Evolutionary conservation across 2,888 invertebrate species (phyloP).

Genomic region (Idaea biselata): DNA sequence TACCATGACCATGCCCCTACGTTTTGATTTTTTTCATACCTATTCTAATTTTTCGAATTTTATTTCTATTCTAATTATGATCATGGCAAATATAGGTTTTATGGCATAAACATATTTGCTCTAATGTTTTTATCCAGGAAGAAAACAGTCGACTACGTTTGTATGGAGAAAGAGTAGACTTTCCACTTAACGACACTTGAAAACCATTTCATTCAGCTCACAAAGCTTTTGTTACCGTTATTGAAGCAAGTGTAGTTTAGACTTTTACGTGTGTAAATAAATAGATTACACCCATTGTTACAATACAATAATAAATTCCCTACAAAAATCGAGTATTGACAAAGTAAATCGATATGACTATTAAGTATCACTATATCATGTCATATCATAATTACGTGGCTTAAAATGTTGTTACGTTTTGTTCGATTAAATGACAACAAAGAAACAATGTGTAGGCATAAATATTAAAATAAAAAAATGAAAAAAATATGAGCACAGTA

Average conservation of each 20-base stretch:
- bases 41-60: too few relatives aligned
- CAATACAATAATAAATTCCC: too few relatives aligned
- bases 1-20: too few relatives aligned
- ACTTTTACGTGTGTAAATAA: background rate
- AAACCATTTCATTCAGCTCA: background rate
- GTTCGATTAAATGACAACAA: background rate
- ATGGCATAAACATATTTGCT: too few relatives aligned
- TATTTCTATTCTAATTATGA: too few relatives aligned
- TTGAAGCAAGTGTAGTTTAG: background rate
- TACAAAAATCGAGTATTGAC: background rate
- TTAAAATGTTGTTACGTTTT: background rate
- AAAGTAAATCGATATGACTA: background rate
- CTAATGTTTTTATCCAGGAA: too few relatives aligned
- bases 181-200: slow-evolving; percentile 8
- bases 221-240: background rate
- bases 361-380: background rate
- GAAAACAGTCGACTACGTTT: too few relatives aligned
- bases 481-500: background rate
- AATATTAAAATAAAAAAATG: background rate
- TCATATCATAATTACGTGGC: background rate
- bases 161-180: too few relatives aligned
- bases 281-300: background rate
- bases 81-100: too few relatives aligned
- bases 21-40: too few relatives aligned
- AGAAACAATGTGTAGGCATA: background rate